These are phyloP conservation scores for Pollenia angustigena DNA, from an alignment of 2,888 invertebrate species.

Conservation along the genomic window DNA sequence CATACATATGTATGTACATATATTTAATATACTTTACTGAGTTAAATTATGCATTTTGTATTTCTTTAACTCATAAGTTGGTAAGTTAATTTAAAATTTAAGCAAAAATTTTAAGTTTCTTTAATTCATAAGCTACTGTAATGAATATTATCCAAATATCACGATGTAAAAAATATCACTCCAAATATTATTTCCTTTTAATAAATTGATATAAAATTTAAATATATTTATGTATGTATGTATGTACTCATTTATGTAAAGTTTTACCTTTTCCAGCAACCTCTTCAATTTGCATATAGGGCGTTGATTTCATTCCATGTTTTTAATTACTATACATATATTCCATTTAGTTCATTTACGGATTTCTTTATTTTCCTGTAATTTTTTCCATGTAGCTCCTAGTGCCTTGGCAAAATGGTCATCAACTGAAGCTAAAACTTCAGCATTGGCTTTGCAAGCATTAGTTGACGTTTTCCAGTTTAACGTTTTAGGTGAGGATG, in stretches of 20 bases:
- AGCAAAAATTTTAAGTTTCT: conserved; percentile 14
- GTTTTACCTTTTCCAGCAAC: background rate
- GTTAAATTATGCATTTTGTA: background rate
- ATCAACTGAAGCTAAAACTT: conserved; percentile 87
- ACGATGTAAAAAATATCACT: conserved; percentile 59
- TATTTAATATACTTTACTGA: background rate
- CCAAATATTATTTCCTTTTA: conserved; percentile 12
- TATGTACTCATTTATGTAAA: background rate
- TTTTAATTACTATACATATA: too few relatives aligned
- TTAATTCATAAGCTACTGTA: background rate
- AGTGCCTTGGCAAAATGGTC: conserved; percentile 96
- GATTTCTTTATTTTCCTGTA: conserved; percentile 86
- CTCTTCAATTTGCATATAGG: background rate
- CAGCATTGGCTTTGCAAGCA: conserved; percentile 75
- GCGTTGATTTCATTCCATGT: too few relatives aligned
- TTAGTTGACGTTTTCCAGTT: conserved; percentile 57
- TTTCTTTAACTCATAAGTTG: conserved; percentile 26
- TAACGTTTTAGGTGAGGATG: conserved; percentile 77
- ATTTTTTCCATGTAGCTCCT: conserved; percentile 92
- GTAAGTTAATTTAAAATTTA: conserved; percentile 2
- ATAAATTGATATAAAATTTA: background rate
- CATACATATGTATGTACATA: too few relatives aligned
- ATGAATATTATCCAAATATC: conserved; percentile 59
- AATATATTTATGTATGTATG: background rate
- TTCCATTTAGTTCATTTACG: conserved; percentile 72